Evolutionary conservation across 1,140 invertebrate genomes (phyloP), one percentile per base, ranked within the genome.

Genomic region (Magallana ariakensis): DNA sequence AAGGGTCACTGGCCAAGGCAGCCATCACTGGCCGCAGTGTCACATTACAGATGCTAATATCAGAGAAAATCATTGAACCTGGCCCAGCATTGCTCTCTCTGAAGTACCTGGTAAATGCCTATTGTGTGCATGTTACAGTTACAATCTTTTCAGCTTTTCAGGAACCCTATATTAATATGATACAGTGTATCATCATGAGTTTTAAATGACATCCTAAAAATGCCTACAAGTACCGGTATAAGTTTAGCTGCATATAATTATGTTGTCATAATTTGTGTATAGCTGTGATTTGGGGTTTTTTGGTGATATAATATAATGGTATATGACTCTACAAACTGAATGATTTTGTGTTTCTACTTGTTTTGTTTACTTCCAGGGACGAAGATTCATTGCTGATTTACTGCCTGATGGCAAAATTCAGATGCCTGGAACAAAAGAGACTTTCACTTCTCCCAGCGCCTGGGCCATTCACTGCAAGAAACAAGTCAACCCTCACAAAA

Each of bases 401-500:
- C 95, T 98, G 89, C 93, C 96, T 66, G 97, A 97, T 96, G 98
- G 98, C 55, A 97, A 97, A 95, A 98, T 98, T 86, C 96, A 97
- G 93, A 98, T 97, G 87, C 97, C 97, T 94, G 97, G 98, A 95
- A 97, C 97, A 82, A 96, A 97, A 93, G 97, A 97, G 88, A 96
- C 97, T 91, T 98, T 98, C 94, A 96, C 96, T 87, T 97, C 97
- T n/a, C 97, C 97, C 26, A 98, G 97, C 92, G 97, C 97, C 5
- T 98, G 97, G 98, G 97, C 97, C 0, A 97, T 97, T 92, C 96
- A 98, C 93, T 98, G 98, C 93, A 98, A 98, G 92, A 96, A 97
- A 88, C 97, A 98, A 80, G 97, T 98, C 22, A 98, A 98, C 95
- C 97, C 97, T 7, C 97, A 97, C 84, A 98, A 98, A 93, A 98